Evolutionary conservation across 1,140 invertebrate genomes (phyloP).

Genomic region (Aphelinus certus): DNA sequence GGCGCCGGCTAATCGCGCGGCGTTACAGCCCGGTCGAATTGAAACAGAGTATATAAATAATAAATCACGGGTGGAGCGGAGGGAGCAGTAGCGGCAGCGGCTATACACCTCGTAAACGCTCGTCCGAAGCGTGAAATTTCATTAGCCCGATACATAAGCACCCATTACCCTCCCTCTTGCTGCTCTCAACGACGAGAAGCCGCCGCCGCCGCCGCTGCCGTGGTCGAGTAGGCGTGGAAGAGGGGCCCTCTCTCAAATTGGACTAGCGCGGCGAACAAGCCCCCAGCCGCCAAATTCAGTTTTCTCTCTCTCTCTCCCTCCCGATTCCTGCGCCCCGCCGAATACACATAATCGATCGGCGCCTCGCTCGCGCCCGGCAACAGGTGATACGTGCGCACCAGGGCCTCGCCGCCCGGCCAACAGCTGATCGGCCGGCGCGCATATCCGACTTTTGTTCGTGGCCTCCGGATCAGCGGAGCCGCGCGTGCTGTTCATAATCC

Average conservation of each 20-base stretch:
- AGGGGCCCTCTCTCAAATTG: constrained; percentile 24
- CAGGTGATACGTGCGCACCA: not conserved
- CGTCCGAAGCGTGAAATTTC: constrained; percentile 2
- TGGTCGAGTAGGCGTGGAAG: not conserved
- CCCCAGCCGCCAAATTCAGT: constrained; percentile 49
- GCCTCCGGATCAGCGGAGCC: too few relatives aligned
- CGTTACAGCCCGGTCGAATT: too few relatives aligned
- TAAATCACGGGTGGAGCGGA: too few relatives aligned
- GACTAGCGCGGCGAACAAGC: constrained; percentile 45
- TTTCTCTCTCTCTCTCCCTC: constrained; percentile 36
- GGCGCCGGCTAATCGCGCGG: too few relatives aligned
- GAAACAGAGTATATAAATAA: too few relatives aligned
- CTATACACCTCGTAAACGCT: too few relatives aligned
- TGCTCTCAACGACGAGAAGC: not conserved
- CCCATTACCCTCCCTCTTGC: not conserved
- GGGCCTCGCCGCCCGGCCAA: not conserved
- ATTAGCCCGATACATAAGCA: constrained; percentile 1
- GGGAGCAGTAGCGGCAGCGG: too few relatives aligned
- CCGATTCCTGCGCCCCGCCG: constrained; percentile 62
- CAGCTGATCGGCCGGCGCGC: constrained; percentile 1
- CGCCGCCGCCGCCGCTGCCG: not conserved
- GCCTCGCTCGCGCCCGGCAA: constrained; percentile 16
- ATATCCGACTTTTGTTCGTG: too few relatives aligned
- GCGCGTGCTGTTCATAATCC: too few relatives aligned
- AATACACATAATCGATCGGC: constrained; percentile 61